Evolutionary conservation across 2,888 invertebrate species (phyloP).

Genomic region (Drosophila sordidula): DNA sequence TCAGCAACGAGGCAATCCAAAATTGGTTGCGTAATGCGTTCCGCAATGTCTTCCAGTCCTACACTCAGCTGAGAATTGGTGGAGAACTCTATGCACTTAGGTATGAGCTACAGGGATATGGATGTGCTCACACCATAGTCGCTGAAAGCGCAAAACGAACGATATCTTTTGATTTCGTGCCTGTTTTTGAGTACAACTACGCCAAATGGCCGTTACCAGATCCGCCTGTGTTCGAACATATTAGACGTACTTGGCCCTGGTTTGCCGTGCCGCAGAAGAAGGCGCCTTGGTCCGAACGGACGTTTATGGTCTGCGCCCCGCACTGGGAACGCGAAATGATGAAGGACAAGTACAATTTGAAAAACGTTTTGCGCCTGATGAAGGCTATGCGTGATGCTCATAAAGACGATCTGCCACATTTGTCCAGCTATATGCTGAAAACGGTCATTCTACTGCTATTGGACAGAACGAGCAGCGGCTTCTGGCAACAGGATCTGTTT

Average conservation of each 20-base stretch:
- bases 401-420: background rate
- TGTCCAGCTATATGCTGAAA: constrained; percentile 47
- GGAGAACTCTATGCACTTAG: background rate
- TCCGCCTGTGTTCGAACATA: background rate
- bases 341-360: constrained; percentile 28
- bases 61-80: background rate
- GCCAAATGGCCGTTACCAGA: constrained; percentile 5
- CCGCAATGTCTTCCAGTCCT: background rate
- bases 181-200: constrained; percentile 23
- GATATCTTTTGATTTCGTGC: constrained; percentile 41
- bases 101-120: constrained; percentile 28
- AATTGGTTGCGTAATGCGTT: constrained; percentile 37
- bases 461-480: background rate
- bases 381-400: constrained; percentile 40
- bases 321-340: constrained; percentile 48
- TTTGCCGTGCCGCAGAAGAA: constrained; percentile 41
- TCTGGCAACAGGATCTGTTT: constrained; percentile 31
- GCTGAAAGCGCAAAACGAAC: background rate
- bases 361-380: constrained; percentile 45
- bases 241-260: constrained; percentile 3
- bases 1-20: constrained; percentile 20
- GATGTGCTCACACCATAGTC: constrained; percentile 39
- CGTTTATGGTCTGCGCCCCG: constrained; percentile 46
- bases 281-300: constrained; percentile 3
- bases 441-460: constrained; percentile 36